Percentiles rank a stretch among this genome's conserved stretches.
Conservation (phyloP, 53 echinoderm and acorn worm species). For the Antedon mediterranea region DNA sequence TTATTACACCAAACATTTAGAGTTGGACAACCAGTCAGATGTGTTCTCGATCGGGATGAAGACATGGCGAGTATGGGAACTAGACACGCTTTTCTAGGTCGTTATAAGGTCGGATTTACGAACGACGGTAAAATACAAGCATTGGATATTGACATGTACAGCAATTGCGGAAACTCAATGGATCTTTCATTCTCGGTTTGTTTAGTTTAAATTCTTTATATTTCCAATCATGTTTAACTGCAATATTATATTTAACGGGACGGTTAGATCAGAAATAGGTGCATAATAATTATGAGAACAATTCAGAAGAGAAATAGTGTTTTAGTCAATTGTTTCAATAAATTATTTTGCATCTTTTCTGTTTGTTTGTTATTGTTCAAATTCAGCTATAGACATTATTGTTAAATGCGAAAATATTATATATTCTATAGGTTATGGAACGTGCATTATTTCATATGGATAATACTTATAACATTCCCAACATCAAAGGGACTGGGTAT, state of each 20-base stretch:
- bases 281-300: too few species aligned
- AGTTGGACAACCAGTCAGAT: slow-evolving; percentile 43
- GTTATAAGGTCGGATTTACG: slow-evolving; percentile 73
- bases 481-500: slow-evolving; percentile 29
- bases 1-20: slow-evolving; percentile 9
- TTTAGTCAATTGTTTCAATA: too few species aligned
- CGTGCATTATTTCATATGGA: slow-evolving; percentile 57
- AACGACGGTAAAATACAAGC: slow-evolving; percentile 47
- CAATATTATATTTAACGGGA: too few species aligned
- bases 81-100: too few species aligned
- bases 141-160: slow-evolving; percentile 36
- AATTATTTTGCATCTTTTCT: too few species aligned
- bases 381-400: too few species aligned
- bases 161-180: slow-evolving; percentile 40
- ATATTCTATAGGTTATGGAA: slow-evolving; percentile 47
- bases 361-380: too few species aligned
- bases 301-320: too few species aligned
- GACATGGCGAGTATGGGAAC: too few species aligned
- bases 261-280: too few species aligned
- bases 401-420: neutral
- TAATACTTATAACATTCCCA: slow-evolving; percentile 51
- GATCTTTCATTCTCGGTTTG: slow-evolving; percentile 50
- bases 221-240: too few species aligned
- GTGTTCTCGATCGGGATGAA: slow-evolving; percentile 64
- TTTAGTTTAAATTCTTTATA: too few species aligned